Percentiles rank a stretch among this genome's conserved stretches.
Conservation (phyloP, 2,797 vertebrate genomes). For the Cephalopachus bancanus region DNA sequence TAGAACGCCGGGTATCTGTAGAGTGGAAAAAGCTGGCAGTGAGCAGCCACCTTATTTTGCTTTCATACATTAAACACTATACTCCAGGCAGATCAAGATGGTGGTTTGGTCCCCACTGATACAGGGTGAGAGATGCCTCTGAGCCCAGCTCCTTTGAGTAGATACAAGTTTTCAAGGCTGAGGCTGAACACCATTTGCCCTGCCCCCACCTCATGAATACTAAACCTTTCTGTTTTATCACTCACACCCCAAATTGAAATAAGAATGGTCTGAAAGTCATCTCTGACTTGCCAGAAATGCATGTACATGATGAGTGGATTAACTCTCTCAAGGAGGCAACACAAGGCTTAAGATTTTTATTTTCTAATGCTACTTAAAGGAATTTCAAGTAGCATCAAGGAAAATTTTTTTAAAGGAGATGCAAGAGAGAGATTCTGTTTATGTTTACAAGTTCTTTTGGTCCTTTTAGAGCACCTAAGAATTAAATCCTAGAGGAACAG, state of each 20-base stretch:
- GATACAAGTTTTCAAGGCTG: background rate
- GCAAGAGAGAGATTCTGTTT: background rate
- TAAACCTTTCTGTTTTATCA: background rate
- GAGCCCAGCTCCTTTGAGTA: background rate
- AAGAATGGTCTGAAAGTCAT: background rate
- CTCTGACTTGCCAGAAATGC: background rate
- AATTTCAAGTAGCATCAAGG: background rate
- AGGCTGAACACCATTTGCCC: background rate
- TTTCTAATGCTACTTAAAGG: background rate
- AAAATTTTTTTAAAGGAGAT: background rate
- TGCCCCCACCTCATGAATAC: background rate
- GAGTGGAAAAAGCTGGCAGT: background rate
- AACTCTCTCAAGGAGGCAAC: background rate
- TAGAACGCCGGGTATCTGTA: background rate
- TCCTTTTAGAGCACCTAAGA: background rate
- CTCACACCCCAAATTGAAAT: background rate
- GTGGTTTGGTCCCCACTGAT: background rate
- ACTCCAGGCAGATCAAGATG: background rate
- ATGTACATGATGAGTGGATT: background rate
- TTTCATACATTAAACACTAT: background rate
- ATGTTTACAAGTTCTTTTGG: background rate
- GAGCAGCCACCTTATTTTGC: background rate
- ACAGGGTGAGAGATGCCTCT: background rate
- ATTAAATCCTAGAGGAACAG: background rate
- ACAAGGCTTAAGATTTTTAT: background rate